phyloP scores from a whole-genome alignment of 2,113 vertebrate species.

The Dryoscopus gambensis region DNA sequence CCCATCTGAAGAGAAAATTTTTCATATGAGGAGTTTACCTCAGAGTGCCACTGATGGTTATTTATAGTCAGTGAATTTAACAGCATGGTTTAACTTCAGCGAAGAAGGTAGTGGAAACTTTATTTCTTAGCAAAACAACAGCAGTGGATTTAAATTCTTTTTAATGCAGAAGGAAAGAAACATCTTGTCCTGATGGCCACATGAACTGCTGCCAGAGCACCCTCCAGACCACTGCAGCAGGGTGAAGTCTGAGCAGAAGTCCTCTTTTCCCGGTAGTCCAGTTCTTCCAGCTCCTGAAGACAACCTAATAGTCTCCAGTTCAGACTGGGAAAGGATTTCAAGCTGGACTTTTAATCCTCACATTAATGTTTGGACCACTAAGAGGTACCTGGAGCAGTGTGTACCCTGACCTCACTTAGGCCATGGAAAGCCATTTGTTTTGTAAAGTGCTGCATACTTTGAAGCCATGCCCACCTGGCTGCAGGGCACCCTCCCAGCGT shows the following conservation, averaged over 20 bases:
- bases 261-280: neutral
- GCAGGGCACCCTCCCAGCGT: neutral
- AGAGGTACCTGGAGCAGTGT: neutral
- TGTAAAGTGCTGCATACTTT: accelerated
- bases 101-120: neutral
- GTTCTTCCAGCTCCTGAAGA: neutral
- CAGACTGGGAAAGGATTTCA: neutral
- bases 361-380: neutral
- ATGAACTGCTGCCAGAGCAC: neutral
- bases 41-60: neutral
- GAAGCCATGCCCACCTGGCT: neutral
- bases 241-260: neutral
- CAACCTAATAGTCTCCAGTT: neutral
- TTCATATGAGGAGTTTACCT: neutral
- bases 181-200: neutral
- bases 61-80: neutral
- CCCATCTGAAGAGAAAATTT: neutral
- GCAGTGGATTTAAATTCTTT: neutral
- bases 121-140: neutral
- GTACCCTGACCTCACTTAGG: neutral
- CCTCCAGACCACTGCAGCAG: neutral
- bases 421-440: neutral
- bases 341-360: neutral
- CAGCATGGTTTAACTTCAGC: neutral
- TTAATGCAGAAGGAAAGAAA: neutral